Percentiles rank a stretch among this genome's conserved stretches.
Conservation (phyloP, 1,140 invertebrate genomes). For the Drosophila rufa region DNA sequence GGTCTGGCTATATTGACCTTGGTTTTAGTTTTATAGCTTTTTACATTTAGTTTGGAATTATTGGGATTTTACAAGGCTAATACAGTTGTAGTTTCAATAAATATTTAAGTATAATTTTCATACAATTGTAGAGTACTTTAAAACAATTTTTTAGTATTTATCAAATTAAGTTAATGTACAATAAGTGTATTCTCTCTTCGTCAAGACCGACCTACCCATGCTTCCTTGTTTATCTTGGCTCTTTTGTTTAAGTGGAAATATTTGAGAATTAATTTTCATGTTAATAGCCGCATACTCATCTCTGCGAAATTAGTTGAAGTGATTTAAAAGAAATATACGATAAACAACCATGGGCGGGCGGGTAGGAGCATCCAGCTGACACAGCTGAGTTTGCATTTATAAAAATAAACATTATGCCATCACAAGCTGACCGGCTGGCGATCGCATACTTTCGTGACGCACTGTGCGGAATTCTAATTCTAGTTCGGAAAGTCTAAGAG, state of each 20-base stretch:
- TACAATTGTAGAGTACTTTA: neutral
- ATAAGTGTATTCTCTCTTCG: slow-evolving; percentile 42
- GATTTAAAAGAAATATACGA: slow-evolving; percentile 49
- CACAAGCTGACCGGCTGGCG: slow-evolving; percentile 6
- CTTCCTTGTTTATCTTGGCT: slow-evolving; percentile 14
- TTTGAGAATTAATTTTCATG: slow-evolving; percentile 63
- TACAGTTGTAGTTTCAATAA: too few species aligned
- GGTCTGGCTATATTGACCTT: slow-evolving; percentile 3
- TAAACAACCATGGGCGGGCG: slow-evolving; percentile 4
- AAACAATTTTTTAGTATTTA: neutral
- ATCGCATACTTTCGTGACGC: slow-evolving; percentile 43
- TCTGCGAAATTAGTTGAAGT: slow-evolving; percentile 52
- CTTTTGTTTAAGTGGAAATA: slow-evolving; percentile 49
- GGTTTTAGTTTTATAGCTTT: neutral
- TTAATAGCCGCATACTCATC: slow-evolving; percentile 68
- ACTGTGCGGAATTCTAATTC: slow-evolving; percentile 30
- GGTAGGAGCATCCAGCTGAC: slow-evolving; percentile 22
- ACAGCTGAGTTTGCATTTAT: slow-evolving; percentile 47
- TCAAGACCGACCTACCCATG: neutral
- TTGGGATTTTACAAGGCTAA: neutral
- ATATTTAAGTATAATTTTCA: too few species aligned
- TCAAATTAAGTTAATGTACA: neutral
- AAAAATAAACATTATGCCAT: slow-evolving; percentile 64
- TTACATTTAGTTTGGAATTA: neutral
- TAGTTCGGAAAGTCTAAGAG: neutral